Conservation (phyloP, 1,140 invertebrate genomes). For the Aphelenchoides avenae region DNA sequence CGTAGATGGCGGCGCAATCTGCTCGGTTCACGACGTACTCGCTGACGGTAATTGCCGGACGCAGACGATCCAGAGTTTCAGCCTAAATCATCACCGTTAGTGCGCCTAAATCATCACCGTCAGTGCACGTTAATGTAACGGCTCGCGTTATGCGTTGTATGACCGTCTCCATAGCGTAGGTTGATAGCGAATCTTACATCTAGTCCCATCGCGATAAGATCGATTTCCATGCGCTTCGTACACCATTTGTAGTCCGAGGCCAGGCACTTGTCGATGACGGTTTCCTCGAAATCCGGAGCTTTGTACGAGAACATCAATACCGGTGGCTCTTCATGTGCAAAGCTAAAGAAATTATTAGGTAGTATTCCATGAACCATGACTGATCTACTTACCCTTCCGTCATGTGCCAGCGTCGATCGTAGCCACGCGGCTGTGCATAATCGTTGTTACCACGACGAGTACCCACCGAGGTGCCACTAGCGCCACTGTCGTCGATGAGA, state of each 20-base stretch:
- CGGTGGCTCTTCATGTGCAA: conserved; percentile 6
- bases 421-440: background rate
- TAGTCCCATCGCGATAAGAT: conserved; percentile 16
- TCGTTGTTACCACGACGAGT: background rate
- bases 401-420: background rate
- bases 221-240: conserved; percentile 15
- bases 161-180: background rate
- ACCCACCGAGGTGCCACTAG: background rate
- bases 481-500: conserved; percentile 3
- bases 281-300: background rate
- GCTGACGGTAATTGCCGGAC: conserved; percentile 19
- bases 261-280: conserved; percentile 13
- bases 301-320: background rate
- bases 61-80: conserved; percentile 21
- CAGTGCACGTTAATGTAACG: too few species aligned
- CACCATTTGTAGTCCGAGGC: conserved; percentile 23
- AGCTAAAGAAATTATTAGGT: background rate
- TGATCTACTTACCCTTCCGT: background rate
- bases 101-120: background rate
- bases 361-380: background rate
- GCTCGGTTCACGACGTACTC: conserved; percentile 23
- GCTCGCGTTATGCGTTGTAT: conserved; percentile 4
- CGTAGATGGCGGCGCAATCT: conserved; percentile 20
- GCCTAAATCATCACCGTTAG: conserved; percentile 14
- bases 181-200: conserved; percentile 15